Base-by-base conservation (phyloP, 2,797 vertebrate genomes). In the Dendrocincla tyrannina region DNA sequence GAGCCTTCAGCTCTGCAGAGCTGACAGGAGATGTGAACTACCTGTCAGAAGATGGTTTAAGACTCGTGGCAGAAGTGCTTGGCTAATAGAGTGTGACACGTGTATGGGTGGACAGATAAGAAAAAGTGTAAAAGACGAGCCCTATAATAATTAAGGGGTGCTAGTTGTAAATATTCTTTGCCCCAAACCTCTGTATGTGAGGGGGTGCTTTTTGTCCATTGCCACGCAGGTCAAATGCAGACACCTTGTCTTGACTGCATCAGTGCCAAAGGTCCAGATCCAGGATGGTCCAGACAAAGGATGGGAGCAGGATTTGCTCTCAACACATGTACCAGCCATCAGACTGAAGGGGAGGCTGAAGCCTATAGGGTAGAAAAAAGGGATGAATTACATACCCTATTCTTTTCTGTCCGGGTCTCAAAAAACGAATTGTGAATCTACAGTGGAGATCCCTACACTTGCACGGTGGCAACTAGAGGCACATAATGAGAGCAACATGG, bases 141-240 rank as follows among this genome's bases (percentile, higher is more conserved):
- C 44, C 19, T 44, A 20, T 44, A 44, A 44, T 44, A 44, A 44
- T 44, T 20, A 44, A 44, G 44, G 44, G 44, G 44, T 44, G 19
- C 44, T 44, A 44, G 44, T 44, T 44, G 44, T 44, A 44, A 44
- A 44, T 44, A 44, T 20, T 44, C 19, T 11, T 11, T 44, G 44
- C 10, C 19, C 44, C 19, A 42, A 42, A 42, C 42, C 42, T 42
- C 41, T 42, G 16, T 42, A 7, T 42, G 41, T 42, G 17, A 18
- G 42, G 18, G 17, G 18, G 42, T 42, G 42, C 9, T 42, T 42
- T 42, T 42, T 18, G 17, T 42, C 42, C 9, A 8, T 42, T 42
- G 42, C 42, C 42, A 42, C 42, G 22, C 2, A 1, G 8, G 49
- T 24, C 4, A 79, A 64, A 69, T 7, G 5, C 0, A 0, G 59